Evolutionary conservation across 2,113 vertebrate genomes (phyloP).

Genomic region (Ochotona curzoniae): DNA sequence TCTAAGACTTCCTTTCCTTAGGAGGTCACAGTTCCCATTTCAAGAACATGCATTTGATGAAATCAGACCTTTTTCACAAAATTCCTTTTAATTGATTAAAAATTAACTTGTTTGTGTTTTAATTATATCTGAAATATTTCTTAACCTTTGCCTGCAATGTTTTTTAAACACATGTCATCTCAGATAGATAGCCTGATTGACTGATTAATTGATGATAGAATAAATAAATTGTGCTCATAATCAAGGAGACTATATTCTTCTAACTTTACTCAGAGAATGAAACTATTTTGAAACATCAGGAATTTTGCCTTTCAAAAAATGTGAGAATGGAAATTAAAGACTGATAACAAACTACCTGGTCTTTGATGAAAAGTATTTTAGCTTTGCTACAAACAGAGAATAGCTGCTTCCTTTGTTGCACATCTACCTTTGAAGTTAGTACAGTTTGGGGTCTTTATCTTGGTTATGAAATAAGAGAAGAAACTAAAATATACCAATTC

Average conservation of each 20-base stretch:
- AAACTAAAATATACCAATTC: background rate
- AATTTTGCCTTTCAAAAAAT: slow-evolving; percentile 1
- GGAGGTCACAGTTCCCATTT: too few species aligned
- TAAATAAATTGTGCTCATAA: background rate
- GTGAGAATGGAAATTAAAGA: background rate
- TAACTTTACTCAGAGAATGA: background rate
- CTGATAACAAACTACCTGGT: background rate
- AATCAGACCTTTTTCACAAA: background rate
- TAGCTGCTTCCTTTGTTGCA: background rate
- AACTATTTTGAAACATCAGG: background rate
- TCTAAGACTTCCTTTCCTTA: background rate
- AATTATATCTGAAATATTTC: background rate
- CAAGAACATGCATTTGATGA: background rate
- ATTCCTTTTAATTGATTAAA: background rate
- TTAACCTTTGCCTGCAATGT: background rate
- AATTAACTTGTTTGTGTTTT: background rate
- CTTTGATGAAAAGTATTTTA: background rate
- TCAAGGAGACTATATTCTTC: background rate
- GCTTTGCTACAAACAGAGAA: background rate
- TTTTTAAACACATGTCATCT: background rate
- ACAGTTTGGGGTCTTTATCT: slow-evolving; percentile 17
- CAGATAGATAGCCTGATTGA: background rate
- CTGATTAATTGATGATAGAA: too few species aligned
- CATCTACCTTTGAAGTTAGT: slow-evolving; percentile 13
- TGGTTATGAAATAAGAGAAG: background rate